These are phyloP conservation scores for Augiades crinisus DNA, from an alignment of 2,888 invertebrate species.

Conservation along the genomic window DNA sequence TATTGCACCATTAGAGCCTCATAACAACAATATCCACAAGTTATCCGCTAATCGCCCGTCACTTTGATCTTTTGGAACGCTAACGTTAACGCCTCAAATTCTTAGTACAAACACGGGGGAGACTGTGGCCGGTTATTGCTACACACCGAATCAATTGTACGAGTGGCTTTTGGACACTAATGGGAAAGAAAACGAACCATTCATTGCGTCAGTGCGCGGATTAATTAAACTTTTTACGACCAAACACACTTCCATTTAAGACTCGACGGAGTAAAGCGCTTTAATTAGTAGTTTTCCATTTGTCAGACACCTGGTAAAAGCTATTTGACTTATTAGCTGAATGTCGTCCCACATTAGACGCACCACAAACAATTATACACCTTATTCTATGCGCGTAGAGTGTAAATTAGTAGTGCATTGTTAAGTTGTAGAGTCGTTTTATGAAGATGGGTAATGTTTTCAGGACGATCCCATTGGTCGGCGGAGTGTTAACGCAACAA, in stretches of 20 bases:
- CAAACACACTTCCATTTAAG: conserved; percentile 62
- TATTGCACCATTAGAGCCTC: conserved; percentile 60
- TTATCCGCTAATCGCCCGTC: conserved; percentile 67
- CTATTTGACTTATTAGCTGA: conserved; percentile 62
- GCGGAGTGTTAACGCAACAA: conserved; percentile 62
- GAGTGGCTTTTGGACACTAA: conserved; percentile 65
- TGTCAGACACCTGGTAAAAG: conserved; percentile 71
- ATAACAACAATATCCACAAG: conserved; percentile 68
- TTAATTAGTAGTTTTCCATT: conserved; percentile 78
- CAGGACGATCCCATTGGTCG: conserved; percentile 62
- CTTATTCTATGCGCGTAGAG: conserved; percentile 47
- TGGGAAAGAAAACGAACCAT: conserved; percentile 66
- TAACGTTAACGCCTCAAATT: conserved; percentile 72
- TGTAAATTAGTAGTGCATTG: conserved; percentile 40
- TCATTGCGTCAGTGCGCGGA: conserved; percentile 62
- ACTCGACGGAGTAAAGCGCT: conserved; percentile 58
- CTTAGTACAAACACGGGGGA: conserved; percentile 61
- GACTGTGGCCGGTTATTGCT: conserved; percentile 60
- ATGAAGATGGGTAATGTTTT: conserved; percentile 56
- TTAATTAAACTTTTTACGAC: conserved; percentile 74
- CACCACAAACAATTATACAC: conserved; percentile 43
- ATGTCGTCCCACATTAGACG: conserved; percentile 41
- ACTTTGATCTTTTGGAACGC: conserved; percentile 63
- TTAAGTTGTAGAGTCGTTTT: conserved; percentile 46
- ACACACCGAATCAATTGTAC: conserved; percentile 67